These are phyloP conservation scores for Microcebus murinus DNA, from an alignment of 2,113 vertebrate species.

Conservation along the genomic window DNA sequence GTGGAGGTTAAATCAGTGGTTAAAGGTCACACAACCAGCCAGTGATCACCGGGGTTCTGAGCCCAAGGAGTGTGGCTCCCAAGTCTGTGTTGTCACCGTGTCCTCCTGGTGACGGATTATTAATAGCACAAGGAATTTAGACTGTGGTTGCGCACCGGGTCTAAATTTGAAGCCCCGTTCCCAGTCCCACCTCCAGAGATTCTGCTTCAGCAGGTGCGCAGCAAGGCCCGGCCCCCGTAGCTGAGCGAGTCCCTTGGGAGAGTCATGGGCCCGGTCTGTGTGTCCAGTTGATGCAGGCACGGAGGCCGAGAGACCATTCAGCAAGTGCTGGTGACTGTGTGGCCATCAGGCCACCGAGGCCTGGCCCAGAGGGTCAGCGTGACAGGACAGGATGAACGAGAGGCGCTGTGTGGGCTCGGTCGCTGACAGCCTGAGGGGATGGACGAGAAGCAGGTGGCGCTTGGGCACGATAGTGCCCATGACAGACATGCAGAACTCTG, in stretches of 20 bases:
- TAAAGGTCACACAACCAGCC: background rate
- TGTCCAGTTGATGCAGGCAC: background rate
- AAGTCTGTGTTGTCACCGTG: background rate
- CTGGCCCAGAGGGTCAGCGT: background rate
- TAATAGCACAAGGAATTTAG: background rate
- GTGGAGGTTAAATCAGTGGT: background rate
- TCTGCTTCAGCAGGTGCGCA: no score
- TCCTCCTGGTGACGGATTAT: background rate
- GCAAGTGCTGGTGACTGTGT: background rate
- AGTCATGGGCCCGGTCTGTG: background rate
- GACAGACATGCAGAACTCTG: background rate
- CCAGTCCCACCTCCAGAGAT: background rate
- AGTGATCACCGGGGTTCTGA: background rate
- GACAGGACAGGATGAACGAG: background rate
- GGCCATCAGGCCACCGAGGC: background rate
- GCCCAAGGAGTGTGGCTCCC: background rate
- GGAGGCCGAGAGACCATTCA: background rate
- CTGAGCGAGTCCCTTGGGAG: background rate
- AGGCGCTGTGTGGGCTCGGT: fast-evolving
- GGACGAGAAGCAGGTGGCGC: no score
- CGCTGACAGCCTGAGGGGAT: no score
- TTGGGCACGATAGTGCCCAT: fast-evolving
- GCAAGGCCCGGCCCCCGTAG: background rate
- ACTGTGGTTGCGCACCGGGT: background rate
- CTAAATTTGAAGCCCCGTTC: background rate